Base-by-base conservation (phyloP, 2,888 invertebrate species). In the Scotopteryx bipunctaria region DNA sequence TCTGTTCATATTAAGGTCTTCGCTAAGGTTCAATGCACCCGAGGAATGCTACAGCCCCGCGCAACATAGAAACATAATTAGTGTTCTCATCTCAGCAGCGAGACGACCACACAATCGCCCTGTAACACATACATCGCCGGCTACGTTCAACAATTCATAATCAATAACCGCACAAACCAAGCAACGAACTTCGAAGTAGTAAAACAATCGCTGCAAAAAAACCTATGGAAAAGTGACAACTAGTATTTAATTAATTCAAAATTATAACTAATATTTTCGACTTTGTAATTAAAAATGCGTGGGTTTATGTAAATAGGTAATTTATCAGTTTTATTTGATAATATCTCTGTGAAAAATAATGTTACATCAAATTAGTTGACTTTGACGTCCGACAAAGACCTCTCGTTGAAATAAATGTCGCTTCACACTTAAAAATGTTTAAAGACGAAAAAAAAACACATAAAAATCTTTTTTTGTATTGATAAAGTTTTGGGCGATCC, bases 1-100 rank as follows among this genome's bases (percentile, higher is more conserved):
- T 61, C 63, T 51, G 47, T 46, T 23, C 43, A 55, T 56, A 56
- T 45, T 50, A 44, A 61, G 42, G 41, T 73, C 78, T 76, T 52
- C 45, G 47, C 42, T 27, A 27, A 55, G 62, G 75, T 81, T 85
- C 83, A 83, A 69, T 71, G 85, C 51, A 64, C 86, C 63, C 54
- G 64, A 57, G 84, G 86, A 86, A 87, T 87, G 86, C 83, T 78
- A 79, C 81, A 77, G 69, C 81, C 78, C 73, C 76, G 77, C 69
- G 76, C 80, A 75, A 81, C 82, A 81, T 83, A 84, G 84, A 81
- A 81, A 81, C 81, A 82, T 88, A 89, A 89, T 89, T 88, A 87
- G 87, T 80, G 78, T 76, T 81, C 82, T 79, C 81, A 77, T 80
- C 85, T 76, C 75, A 73, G 70, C 72, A 69, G 67, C 71, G 71